Percentiles rank a stretch among this genome's conserved stretches.
Evolutionary conservation across 2,797 vertebrate genomes (phyloP).

Genomic region (Lagorchestes hirsutus): DNA sequence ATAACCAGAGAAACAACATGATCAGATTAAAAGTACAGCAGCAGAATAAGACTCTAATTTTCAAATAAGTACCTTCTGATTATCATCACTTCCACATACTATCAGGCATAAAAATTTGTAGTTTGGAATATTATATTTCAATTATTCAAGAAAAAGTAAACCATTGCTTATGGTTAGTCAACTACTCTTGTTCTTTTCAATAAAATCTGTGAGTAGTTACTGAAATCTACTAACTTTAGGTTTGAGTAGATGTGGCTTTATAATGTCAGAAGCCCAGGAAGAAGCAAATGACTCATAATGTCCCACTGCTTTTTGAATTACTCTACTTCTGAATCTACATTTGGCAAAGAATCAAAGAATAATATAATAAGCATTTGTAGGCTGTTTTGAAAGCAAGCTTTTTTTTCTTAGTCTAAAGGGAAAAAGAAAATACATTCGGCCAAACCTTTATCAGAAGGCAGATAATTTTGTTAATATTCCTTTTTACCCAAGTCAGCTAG

Average conservation of each 20-base stretch:
- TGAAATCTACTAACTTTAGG: slow-evolving; percentile 61
- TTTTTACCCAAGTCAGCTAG: slow-evolving; percentile 73
- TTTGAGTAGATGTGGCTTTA: slow-evolving; percentile 63
- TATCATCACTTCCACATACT: slow-evolving; percentile 20
- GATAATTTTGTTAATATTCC: slow-evolving; percentile 68
- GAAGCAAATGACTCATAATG: slow-evolving; percentile 80
- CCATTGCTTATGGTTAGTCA: slow-evolving; percentile 64
- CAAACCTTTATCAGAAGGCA: slow-evolving; percentile 80
- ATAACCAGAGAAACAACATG: neutral
- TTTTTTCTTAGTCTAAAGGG: slow-evolving; percentile 75
- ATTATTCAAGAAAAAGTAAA: slow-evolving; percentile 52
- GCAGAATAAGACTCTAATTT: neutral
- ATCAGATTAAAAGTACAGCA: neutral
- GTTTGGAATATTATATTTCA: neutral
- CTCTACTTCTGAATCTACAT: slow-evolving; percentile 81
- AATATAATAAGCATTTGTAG: slow-evolving; percentile 80
- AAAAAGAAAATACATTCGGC: slow-evolving; percentile 71
- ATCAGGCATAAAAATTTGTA: slow-evolving; percentile 69
- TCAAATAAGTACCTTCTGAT: slow-evolving; percentile 2
- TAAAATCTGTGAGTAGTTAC: slow-evolving; percentile 54
- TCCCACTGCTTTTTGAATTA: slow-evolving; percentile 84
- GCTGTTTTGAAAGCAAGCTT: slow-evolving; percentile 81
- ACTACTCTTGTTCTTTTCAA: slow-evolving; percentile 60
- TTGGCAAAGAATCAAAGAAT: slow-evolving; percentile 85
- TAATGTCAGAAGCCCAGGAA: slow-evolving; percentile 82